These are phyloP conservation scores for Potamarius usumacintae DNA, from an alignment of 2,113 vertebrate species.

Conservation along the genomic window DNA sequence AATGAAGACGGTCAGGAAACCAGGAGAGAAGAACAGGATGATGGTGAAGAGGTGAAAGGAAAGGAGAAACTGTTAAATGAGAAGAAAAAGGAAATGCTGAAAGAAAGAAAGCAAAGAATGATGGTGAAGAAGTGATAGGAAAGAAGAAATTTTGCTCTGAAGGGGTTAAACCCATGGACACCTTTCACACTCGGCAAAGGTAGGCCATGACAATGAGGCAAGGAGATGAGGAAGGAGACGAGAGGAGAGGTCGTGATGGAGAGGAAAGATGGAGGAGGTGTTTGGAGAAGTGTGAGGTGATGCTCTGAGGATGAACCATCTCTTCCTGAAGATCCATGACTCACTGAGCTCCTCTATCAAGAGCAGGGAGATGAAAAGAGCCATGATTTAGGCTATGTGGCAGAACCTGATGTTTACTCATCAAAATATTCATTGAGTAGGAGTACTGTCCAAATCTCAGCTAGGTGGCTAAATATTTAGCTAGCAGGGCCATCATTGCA, in stretches of 20 bases:
- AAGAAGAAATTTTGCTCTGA: too few species aligned
- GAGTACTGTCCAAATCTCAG: background rate
- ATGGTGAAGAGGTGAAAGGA: background rate
- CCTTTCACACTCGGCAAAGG: background rate
- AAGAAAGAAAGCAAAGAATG: background rate
- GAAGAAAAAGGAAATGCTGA: background rate
- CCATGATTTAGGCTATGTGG: background rate
- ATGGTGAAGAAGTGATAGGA: background rate
- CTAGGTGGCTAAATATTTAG: background rate
- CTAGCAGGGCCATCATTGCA: background rate
- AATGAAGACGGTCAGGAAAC: background rate
- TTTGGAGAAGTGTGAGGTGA: constrained; percentile 30
- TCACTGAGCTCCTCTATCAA: background rate
- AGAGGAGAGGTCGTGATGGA: constrained; percentile 13
- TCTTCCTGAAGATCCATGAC: constrained; percentile 5
- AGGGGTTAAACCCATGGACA: background rate
- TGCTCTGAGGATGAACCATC: constrained; percentile 10
- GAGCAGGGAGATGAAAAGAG: background rate
- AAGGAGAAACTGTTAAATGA: background rate
- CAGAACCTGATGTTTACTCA: background rate
- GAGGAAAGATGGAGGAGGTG: constrained; percentile 25
- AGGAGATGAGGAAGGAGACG: background rate
- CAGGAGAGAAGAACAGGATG: background rate
- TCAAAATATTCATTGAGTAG: background rate
- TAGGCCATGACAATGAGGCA: background rate